A percentile compares a stretch with the other conserved stretches of the same genome.
phyloP scores from a whole-genome alignment of 2,888 invertebrate species.

The Clitarchus hookeri region DNA sequence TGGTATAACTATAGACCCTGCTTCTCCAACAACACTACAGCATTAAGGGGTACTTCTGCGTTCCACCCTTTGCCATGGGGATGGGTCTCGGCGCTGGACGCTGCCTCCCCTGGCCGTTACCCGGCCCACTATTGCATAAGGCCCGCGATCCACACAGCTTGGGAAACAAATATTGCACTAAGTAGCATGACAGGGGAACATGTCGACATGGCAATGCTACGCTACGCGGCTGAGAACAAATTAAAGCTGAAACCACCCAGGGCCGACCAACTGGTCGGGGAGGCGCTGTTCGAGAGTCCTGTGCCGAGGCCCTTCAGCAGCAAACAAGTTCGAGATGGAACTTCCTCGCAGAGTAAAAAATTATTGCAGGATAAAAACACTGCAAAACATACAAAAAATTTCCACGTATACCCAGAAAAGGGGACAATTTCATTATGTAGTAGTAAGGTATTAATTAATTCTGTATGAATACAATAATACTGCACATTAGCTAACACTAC shows the following conservation, averaged over 20 bases:
- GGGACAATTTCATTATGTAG: constrained; percentile 36
- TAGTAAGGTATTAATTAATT: constrained; percentile 39
- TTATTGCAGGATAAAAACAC: constrained; percentile 40
- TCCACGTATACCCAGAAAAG: constrained; percentile 41
- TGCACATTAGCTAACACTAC: constrained; percentile 41
- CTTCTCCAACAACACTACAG: constrained; percentile 38
- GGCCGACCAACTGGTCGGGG: no score
- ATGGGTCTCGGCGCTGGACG: background rate
- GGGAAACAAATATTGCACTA: constrained; percentile 41
- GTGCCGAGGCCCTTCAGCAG: background rate
- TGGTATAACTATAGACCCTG: constrained; percentile 40
- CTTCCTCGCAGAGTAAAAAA: constrained; percentile 34
- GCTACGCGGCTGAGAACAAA: no score
- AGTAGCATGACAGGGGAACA: constrained; percentile 34
- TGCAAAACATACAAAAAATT: constrained; percentile 42
- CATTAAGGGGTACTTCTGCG: constrained; percentile 36
- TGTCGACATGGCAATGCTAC: no score
- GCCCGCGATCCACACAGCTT: constrained; percentile 30
- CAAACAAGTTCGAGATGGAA: background rate
- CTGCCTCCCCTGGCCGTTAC: no score
- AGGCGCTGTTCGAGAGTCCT: no score
- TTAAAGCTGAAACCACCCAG: no score
- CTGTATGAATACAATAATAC: constrained; percentile 44
- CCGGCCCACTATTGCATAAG: constrained; percentile 39
- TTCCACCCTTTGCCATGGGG: constrained; percentile 34